phyloP scores from a whole-genome alignment of 2,797 vertebrate species.

The Leptoclinus maculatus region DNA sequence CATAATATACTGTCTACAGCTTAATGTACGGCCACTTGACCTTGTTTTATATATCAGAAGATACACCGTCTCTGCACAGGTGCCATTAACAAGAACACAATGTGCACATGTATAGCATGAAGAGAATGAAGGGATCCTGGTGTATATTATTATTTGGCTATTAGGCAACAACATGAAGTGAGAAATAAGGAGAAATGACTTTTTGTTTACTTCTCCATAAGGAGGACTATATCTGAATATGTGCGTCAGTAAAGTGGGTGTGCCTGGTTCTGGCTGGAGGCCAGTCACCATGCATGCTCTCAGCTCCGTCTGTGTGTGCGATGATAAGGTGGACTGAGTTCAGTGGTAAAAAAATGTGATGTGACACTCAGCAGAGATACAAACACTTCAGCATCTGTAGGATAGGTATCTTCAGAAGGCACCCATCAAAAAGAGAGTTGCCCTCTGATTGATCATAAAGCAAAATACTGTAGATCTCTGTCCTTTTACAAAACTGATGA shows the following conservation, averaged over 20 bases:
- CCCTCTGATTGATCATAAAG: slow-evolving; percentile 50
- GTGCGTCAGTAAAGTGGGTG: slow-evolving; percentile 68
- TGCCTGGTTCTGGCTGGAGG: slow-evolving; percentile 54
- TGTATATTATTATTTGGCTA: not conserved
- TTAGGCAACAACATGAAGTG: not conserved
- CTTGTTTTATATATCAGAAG: slow-evolving; percentile 9
- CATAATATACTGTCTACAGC: not conserved
- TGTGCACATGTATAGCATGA: not conserved
- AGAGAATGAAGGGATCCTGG: not conserved
- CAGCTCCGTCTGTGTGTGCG: slow-evolving; percentile 61
- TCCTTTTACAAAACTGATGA: slow-evolving; percentile 28
- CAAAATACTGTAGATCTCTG: slow-evolving; percentile 4
- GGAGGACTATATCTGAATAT: slow-evolving; percentile 22
- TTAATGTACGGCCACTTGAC: not conserved
- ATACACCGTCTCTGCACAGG: not conserved
- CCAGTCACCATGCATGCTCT: slow-evolving; percentile 45
- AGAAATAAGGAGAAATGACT: not conserved
- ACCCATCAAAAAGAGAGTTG: slow-evolving; percentile 32
- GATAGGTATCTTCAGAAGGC: slow-evolving; percentile 28
- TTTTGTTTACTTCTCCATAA: not conserved
- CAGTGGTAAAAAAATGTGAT: slow-evolving; percentile 74
- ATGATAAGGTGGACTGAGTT: slow-evolving; percentile 79
- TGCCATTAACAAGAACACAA: not conserved
- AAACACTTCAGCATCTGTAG: slow-evolving; percentile 56
- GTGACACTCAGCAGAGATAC: slow-evolving; percentile 33